Percentiles rank a stretch among this genome's conserved stretches.
These are phyloP conservation scores for Drosophila triauraria DNA, from an alignment of 1,140 invertebrate species.

Conservation along the genomic window DNA sequence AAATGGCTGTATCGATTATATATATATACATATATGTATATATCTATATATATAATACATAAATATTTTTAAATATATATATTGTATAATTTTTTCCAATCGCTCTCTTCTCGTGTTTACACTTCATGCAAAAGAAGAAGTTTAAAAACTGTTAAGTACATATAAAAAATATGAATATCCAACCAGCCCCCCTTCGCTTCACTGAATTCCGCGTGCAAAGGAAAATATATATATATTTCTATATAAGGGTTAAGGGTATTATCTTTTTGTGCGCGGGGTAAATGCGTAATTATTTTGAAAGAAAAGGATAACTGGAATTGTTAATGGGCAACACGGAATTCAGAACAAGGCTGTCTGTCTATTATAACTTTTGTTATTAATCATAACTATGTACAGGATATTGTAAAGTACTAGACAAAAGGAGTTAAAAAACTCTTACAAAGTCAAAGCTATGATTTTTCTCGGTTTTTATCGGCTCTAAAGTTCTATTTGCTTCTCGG, in stretches of 20 bases:
- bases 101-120: constrained; percentile 25
- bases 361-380: constrained; percentile 37
- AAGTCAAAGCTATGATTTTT: constrained; percentile 54
- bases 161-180: constrained; percentile 72
- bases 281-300: constrained; percentile 9
- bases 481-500: neutral
- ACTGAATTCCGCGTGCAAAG: constrained; percentile 10
- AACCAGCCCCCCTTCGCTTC: constrained; percentile 9
- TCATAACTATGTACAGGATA: constrained; percentile 45
- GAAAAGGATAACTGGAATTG: constrained; percentile 1
- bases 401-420: constrained; percentile 41
- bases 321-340: constrained; percentile 14
- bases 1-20: constrained; percentile 64
- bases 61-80: constrained; percentile 45
- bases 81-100: constrained; percentile 15
- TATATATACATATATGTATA: constrained; percentile 29
- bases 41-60: constrained; percentile 36
- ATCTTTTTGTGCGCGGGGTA: constrained; percentile 1
- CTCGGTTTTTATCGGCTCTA: constrained; percentile 11
- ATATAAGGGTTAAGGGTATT: too few species aligned
- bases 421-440: constrained; percentile 55
- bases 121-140: constrained; percentile 72
- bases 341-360: constrained; percentile 23
- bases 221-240: neutral
- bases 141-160: constrained; percentile 74